Evolutionary conservation across 2,888 invertebrate species (phyloP).

Genomic region (Macaria liturata): DNA sequence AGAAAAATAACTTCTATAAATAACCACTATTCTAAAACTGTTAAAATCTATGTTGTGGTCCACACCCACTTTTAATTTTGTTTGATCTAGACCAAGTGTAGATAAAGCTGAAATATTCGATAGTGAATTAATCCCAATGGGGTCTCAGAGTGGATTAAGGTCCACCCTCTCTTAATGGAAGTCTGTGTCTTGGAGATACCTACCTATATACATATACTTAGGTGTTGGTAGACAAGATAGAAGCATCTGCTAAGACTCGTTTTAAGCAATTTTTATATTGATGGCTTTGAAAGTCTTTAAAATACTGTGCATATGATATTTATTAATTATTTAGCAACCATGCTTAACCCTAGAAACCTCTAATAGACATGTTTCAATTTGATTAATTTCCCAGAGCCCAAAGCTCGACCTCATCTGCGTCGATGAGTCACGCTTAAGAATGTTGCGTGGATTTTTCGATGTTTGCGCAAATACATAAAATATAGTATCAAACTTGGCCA

Average conservation of each 20-base stretch:
- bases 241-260: neutral
- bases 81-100: constrained; percentile 6
- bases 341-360: too few relatives aligned
- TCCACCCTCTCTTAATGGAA: constrained; percentile 11
- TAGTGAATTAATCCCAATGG: constrained; percentile 14
- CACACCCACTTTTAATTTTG: neutral
- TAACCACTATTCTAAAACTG: too few relatives aligned
- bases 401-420: constrained; percentile 2
- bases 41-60: too few relatives aligned
- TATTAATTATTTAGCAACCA: too few relatives aligned
- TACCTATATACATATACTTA: neutral
- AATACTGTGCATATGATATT: too few relatives aligned
- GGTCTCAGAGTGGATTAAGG: constrained; percentile 9
- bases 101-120: constrained; percentile 14
- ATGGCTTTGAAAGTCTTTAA: too few relatives aligned
- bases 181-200: constrained; percentile 10
- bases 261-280: too few relatives aligned
- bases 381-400: neutral
- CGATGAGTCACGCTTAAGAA: constrained; percentile 11
- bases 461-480: constrained; percentile 11
- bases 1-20: too few relatives aligned
- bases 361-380: too few relatives aligned
- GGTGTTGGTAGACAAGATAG: neutral
- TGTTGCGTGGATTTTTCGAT: constrained; percentile 5
- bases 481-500: constrained; percentile 16